Percentiles rank a stretch among this genome's conserved stretches.
Evolutionary conservation across 2,888 invertebrate genomes (phyloP).

Genomic region (Globia sparganii): DNA sequence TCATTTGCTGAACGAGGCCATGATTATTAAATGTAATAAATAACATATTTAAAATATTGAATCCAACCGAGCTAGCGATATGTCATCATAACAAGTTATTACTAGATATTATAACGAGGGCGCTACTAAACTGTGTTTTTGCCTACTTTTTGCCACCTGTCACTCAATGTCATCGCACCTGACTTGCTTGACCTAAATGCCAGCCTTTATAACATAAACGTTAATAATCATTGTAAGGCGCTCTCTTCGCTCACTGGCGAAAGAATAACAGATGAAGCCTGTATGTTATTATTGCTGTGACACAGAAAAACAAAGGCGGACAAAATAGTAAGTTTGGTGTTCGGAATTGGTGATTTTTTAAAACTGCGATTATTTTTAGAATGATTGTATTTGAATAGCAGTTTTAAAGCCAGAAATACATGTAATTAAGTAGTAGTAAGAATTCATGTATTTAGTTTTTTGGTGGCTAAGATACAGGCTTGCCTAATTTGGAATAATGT

Average conservation of each 20-base stretch:
- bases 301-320: constrained; percentile 26
- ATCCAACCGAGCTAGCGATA: constrained; percentile 19
- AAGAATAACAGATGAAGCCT: constrained; percentile 33
- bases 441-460: no score
- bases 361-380: constrained; percentile 1
- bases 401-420: not conserved
- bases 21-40: constrained; percentile 8
- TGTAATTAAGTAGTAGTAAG: no score
- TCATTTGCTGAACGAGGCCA: not conserved
- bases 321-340: not conserved
- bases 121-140: constrained; percentile 66
- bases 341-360: constrained; percentile 1
- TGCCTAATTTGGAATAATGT: no score
- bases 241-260: constrained; percentile 44
- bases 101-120: constrained; percentile 52
- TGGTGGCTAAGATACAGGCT: no score
- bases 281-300: constrained; percentile 26
- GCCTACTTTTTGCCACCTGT: constrained; percentile 79
- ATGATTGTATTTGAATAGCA: not conserved
- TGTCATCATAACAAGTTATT: constrained; percentile 50
- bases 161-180: constrained; percentile 70
- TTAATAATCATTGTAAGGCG: constrained; percentile 54
- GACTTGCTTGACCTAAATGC: constrained; percentile 78
- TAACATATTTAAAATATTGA: constrained; percentile 12
- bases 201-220: constrained; percentile 63